A percentile compares a stretch with the other conserved stretches of the same genome.
Conservation (phyloP, 1,140 invertebrate species). For the Trichonephila inaurata region DNA sequence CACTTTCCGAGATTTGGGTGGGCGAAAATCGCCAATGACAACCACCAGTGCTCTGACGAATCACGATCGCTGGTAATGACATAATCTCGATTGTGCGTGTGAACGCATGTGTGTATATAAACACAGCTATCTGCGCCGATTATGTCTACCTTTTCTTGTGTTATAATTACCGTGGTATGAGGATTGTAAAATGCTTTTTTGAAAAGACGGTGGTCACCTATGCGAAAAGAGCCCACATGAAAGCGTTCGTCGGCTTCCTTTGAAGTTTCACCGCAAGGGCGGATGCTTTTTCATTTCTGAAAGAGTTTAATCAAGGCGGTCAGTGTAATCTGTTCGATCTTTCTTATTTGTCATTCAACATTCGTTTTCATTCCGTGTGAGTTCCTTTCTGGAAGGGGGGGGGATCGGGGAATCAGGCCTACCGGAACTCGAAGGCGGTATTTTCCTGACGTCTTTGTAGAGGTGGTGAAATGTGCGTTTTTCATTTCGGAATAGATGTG, state of each 20-base stretch:
- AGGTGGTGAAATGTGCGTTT: slow-evolving; percentile 30
- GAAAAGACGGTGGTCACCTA: background rate
- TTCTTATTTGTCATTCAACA: slow-evolving; percentile 27
- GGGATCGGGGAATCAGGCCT: background rate
- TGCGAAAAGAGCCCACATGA: background rate
- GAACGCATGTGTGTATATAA: background rate
- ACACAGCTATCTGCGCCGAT: background rate
- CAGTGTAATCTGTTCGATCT: slow-evolving; percentile 10
- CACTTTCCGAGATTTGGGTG: background rate
- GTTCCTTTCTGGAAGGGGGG: background rate
- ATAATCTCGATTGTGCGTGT: background rate
- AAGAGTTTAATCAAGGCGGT: slow-evolving; percentile 27
- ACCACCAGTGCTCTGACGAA: slow-evolving; percentile 7
- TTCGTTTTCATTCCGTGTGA: slow-evolving; percentile 33
- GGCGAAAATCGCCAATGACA: slow-evolving; percentile 17
- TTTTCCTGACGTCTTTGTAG: slow-evolving; percentile 7
- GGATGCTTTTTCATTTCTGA: background rate
- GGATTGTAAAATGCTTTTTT: background rate
- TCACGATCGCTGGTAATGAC: slow-evolving; percentile 41
- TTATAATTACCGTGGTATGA: background rate
- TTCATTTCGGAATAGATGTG: background rate
- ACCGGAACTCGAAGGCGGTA: slow-evolving; percentile 32
- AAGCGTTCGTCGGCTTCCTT: background rate
- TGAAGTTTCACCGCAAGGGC: slow-evolving; percentile 5
- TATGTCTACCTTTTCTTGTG: background rate